These are phyloP conservation scores for Cistogaster globosa DNA, from an alignment of 2,888 invertebrate genomes.

Conservation along the genomic window DNA sequence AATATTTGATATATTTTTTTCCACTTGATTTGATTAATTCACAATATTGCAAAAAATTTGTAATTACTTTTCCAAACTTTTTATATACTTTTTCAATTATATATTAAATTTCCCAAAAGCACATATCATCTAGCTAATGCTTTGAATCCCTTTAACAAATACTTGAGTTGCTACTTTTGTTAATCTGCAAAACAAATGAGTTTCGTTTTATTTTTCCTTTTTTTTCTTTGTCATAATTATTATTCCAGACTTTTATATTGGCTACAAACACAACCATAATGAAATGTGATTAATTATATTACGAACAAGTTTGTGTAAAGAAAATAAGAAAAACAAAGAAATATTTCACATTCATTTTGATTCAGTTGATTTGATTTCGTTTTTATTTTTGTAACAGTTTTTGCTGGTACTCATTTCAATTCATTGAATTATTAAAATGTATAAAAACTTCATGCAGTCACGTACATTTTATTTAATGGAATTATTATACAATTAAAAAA, in stretches of 20 bases:
- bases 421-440: slow-evolving; percentile 28
- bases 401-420: slow-evolving; percentile 5
- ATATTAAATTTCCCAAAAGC: background rate
- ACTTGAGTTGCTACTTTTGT: background rate
- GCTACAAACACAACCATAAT: background rate
- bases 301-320: background rate
- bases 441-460: slow-evolving; percentile 19
- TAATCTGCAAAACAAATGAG: background rate
- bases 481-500: too few species aligned
- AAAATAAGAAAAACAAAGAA: background rate
- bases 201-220: background rate
- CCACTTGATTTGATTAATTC: slow-evolving; percentile 29
- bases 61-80: slow-evolving; percentile 3
- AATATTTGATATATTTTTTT: background rate
- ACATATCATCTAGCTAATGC: background rate
- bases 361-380: background rate
- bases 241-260: slow-evolving; percentile 10
- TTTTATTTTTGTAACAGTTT: slow-evolving; percentile 20
- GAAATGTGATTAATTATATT: slow-evolving; percentile 46
- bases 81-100: background rate
- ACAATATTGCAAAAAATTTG: background rate
- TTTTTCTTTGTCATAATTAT: slow-evolving; percentile 7
- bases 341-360: slow-evolving; percentile 14
- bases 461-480: slow-evolving; percentile 7
- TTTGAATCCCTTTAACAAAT: background rate